phyloP scores from a whole-genome alignment of 2,797 vertebrate species.

The Miichthys miiuy region DNA sequence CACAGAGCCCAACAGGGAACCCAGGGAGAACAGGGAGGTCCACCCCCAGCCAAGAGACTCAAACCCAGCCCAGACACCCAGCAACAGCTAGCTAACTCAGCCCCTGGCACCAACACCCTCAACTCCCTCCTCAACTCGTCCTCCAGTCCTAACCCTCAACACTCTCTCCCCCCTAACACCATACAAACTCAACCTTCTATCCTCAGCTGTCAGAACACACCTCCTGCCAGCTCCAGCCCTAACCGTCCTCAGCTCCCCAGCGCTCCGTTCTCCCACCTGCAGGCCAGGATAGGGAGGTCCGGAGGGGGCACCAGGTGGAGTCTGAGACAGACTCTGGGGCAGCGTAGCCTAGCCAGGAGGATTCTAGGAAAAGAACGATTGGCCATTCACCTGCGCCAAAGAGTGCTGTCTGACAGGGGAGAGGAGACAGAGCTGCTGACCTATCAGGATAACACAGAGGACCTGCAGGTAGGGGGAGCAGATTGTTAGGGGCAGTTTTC shows the following conservation, averaged over 20 bases:
- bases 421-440: constrained; percentile 93
- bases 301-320: constrained; percentile 86
- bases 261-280: constrained; percentile 88
- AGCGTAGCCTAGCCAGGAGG: constrained; percentile 85
- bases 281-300: constrained; percentile 88
- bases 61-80: constrained; percentile 93
- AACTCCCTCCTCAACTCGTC: constrained; percentile 84
- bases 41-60: constrained; percentile 96
- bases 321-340: constrained; percentile 81
- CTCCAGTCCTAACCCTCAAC: constrained; percentile 78
- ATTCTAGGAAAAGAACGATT: constrained; percentile 91
- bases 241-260: constrained; percentile 87
- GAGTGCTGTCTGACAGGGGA: constrained; percentile 91
- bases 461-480: constrained; percentile 89
- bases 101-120: constrained; percentile 83
- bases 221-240: constrained; percentile 77
- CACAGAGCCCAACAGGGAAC: constrained; percentile 67
- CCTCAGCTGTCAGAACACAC: constrained; percentile 84
- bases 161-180: constrained; percentile 82
- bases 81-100: constrained; percentile 90
- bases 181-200: constrained; percentile 87
- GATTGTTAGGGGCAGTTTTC: constrained; percentile 15
- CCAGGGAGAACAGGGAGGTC: constrained; percentile 86
- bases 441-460: constrained; percentile 91
- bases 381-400: constrained; percentile 90